Evolutionary conservation across 2,797 vertebrate species (phyloP), one percentile per base, ranked within the genome.

Genomic region (Leptoclinus maculatus): DNA sequence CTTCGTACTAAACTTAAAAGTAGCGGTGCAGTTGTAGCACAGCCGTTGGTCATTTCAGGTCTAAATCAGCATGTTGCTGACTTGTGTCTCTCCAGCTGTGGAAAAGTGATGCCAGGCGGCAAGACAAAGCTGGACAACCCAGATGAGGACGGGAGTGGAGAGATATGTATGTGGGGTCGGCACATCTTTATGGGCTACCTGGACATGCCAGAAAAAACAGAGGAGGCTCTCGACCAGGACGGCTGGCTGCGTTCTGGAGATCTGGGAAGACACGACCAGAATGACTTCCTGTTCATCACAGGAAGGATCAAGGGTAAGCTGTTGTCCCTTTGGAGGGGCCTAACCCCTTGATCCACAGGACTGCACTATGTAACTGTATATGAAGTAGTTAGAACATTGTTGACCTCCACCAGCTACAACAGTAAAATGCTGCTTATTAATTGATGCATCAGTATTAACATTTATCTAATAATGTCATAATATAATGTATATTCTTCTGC

Each of bases 201-300:
- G 64, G 89, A 94, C 83, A 92, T 93, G 93, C 73, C 86, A 0
- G 94, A 95, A 0, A 94, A 95, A 87, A 96, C 93, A 0, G 17
- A 69, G 0, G 94, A 95, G 72, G 91, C 96, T 1, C 53, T 96
- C 2, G 95, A 96, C 56, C 43, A 83, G 3, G 91, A 94, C 0
- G 95, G 96, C 53, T 96, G 95, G 96, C 93, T 96, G 64, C 95
- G 94, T 88, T 96, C 96, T 11, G 96, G 96, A 79, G 96, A 96
- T 70, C 85, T 96, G 74, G 96, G 95, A 27, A 93, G 79, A 85
- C 76, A 89, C 1, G 93, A 96, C 60, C 6, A 85, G 23, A 29
- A 89, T 0, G 60, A 86, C 63, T 96, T 93, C 85, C 87, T 96
- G 49, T 96, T 82, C 92, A 95, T 96, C 82, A 96, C 96, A 17